Evolutionary conservation across 2,888 invertebrate genomes (phyloP), one percentile per base, ranked within the genome.

Genomic region (Eupsilia transversa): DNA sequence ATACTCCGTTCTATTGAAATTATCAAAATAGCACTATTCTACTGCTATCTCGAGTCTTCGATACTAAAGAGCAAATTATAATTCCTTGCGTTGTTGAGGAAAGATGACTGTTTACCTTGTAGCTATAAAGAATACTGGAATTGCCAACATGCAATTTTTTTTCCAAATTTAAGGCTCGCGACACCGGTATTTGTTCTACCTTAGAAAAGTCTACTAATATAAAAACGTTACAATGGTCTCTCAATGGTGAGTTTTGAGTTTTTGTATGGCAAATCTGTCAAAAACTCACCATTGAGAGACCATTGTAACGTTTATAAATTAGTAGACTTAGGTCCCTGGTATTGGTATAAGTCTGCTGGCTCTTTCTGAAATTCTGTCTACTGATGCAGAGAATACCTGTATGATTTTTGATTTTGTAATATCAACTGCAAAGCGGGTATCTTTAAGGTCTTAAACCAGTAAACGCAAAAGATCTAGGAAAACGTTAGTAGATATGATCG

Each of bases 1-100:
- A 82, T 67, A 61, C 61, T 60, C 41, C 33, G n/a, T 65, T 27
- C 59, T 27, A 70, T 74, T 74, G 46, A 63, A 80, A 49, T 57
- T 63, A 41, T 70, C 9, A 33, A 49, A 74, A 70, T 67, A 81
- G 10, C 56, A 56, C 46, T 54, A 54, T 67, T 59, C 10, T 60
- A 33, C 23, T 64, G 61, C 10, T 56, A 61, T 54, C 33, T 71
- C 4, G 35, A 41, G 3, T 74, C 1, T 43, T 54, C n/a, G 20
- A 46, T 9, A 38, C 35, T 49, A 12, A 35, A 35, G 23, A 52
- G 12, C 1, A 49, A n/a, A 63, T 61, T 65, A 33, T n/a, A 61
- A 23, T 35, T 63, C 10, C 17, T 1, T 3, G 27, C 4, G 14
- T 41, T 17, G 35, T 57, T 52, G 20, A 52, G 20, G 33, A 57